Conservation (phyloP, 2,797 vertebrate species). For the Xenops minutus region DNA sequence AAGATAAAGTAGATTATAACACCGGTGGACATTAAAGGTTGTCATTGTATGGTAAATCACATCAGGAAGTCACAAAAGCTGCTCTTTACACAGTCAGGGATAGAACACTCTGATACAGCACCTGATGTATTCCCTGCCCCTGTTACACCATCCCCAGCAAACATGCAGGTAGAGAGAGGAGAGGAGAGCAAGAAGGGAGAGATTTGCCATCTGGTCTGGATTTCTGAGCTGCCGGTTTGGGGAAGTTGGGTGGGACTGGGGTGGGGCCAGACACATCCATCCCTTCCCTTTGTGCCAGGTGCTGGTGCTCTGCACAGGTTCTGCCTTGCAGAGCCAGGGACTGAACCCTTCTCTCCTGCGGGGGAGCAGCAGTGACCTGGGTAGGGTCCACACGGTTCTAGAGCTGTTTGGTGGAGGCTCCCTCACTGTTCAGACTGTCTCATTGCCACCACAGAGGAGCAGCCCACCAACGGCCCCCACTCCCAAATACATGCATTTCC, state of each 20-base stretch:
- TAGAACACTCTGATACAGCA: background rate
- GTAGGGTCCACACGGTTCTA: background rate
- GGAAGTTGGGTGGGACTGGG: background rate
- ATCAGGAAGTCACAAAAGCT: slow-evolving; percentile 62
- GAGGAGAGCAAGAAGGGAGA: background rate
- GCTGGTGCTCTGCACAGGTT: background rate
- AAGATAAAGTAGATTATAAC: slow-evolving; percentile 79
- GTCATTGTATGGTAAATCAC: slow-evolving; percentile 69
- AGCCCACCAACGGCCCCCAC: background rate
- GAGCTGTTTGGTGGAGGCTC: background rate
- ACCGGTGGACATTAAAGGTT: slow-evolving; percentile 55
- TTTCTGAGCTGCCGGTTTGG: background rate
- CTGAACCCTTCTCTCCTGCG: background rate
- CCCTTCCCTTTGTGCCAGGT: background rate
- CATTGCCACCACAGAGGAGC: background rate
- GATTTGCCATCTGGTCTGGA: background rate
- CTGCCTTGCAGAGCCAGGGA: background rate
- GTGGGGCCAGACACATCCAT: background rate
- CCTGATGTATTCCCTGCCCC: background rate
- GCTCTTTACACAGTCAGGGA: slow-evolving; percentile 27
- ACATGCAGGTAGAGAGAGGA: background rate
- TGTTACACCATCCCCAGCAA: background rate
- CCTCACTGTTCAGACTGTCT: background rate
- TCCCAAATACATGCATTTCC: background rate
- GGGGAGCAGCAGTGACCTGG: background rate